Evolutionary conservation across 2,113 vertebrate species (phyloP).

Genomic region (Aptenodytes forsteri): DNA sequence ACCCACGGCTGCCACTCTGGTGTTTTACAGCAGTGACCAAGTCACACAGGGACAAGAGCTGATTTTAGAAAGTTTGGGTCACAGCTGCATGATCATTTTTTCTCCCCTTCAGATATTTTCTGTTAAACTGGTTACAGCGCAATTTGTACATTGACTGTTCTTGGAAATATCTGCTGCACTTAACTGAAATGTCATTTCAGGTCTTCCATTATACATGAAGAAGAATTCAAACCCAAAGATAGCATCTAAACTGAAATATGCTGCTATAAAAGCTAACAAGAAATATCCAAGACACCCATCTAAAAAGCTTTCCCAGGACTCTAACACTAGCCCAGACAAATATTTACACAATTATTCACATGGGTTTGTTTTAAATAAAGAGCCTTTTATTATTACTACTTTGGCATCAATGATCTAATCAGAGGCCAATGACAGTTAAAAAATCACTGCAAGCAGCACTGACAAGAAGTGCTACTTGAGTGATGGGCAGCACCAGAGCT

Average conservation of each 20-base stretch:
- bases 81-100: background rate
- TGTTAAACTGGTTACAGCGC: background rate
- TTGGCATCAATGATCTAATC: conserved; percentile 39
- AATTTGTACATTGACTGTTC: background rate
- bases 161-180: background rate
- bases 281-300: background rate
- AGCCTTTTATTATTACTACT: conserved; percentile 34
- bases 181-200: background rate
- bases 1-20: accelerated
- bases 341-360: conserved; percentile 63
- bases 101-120: background rate
- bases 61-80: background rate
- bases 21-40: background rate
- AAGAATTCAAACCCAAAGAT: conserved; percentile 32
- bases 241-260: background rate
- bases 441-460: background rate
- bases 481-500: background rate
- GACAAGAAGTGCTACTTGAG: background rate
- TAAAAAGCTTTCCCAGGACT: conserved; percentile 57
- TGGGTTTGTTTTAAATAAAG: conserved; percentile 61
- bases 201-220: background rate
- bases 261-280: conserved; percentile 6
- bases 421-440: background rate
- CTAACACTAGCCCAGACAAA: conserved; percentile 48
- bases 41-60: background rate